A percentile compares a stretch with the other conserved stretches of the same genome.
Conservation (phyloP, 92 coral and sea anemone genomes). For the Pocillopora meandrina region DNA sequence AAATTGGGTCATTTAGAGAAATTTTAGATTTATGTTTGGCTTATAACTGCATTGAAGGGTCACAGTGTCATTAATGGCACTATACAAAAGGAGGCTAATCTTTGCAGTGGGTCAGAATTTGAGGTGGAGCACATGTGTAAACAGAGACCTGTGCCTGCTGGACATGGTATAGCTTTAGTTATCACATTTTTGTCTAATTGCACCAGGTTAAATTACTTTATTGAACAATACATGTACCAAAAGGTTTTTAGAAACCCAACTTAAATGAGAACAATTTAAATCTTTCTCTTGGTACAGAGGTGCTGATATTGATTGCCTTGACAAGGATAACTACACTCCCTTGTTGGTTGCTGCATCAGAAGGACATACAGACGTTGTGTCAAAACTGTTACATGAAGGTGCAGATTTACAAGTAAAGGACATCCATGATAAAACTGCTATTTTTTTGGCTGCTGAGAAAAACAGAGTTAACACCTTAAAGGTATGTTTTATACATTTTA, state of each 20-base stretch:
- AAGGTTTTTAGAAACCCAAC: no score
- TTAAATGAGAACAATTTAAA: neutral
- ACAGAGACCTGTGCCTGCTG: no score
- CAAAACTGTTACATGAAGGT: conserved; percentile 59
- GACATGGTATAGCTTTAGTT: no score
- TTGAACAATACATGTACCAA: neutral
- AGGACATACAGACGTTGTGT: conserved; percentile 69
- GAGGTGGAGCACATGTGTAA: no score
- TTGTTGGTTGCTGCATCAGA: conserved; percentile 72
- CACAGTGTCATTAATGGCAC: no score
- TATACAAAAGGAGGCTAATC: no score
- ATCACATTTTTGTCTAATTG: no score
- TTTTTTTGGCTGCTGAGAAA: conserved; percentile 89
- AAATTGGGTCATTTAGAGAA: no score
- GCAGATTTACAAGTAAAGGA: conserved; percentile 75
- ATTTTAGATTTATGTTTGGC: no score
- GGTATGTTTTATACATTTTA: conserved; percentile 40
- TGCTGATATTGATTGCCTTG: conserved; percentile 85
- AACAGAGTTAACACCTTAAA: conserved; percentile 78
- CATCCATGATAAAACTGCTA: conserved; percentile 77
- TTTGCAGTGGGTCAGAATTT: no score
- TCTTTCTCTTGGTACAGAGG: conserved; percentile 58
- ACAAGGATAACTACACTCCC: conserved; percentile 93
- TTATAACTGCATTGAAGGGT: no score
- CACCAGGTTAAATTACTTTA: no score